Conservation (phyloP, 2,888 invertebrate genomes). For the Belgica antarctica region DNA sequence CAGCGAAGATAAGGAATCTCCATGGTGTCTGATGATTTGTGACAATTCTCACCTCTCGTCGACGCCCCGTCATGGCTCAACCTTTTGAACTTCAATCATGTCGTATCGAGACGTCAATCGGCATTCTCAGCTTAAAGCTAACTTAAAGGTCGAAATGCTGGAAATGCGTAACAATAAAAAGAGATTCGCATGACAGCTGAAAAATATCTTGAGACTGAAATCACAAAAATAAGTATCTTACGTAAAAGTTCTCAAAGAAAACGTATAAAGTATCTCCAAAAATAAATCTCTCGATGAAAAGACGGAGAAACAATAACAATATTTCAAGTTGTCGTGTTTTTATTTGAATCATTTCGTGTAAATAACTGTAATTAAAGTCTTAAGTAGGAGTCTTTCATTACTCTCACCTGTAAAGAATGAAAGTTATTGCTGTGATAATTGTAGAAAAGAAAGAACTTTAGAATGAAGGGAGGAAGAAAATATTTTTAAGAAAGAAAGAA, state of each 20-base stretch:
- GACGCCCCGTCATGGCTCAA: too few relatives aligned
- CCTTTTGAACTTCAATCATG: too few relatives aligned
- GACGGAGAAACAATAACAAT: background rate
- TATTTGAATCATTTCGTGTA: constrained; percentile 10
- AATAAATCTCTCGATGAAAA: too few relatives aligned
- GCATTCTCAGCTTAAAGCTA: too few relatives aligned
- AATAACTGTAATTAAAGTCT: constrained; percentile 17
- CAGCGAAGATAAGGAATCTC: too few relatives aligned
- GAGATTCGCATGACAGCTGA: constrained; percentile 20
- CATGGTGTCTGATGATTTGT: too few relatives aligned
- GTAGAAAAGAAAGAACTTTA: constrained; percentile 30
- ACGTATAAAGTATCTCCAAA: too few relatives aligned
- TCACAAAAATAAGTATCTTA: background rate
- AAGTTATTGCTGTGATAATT: constrained; percentile 43
- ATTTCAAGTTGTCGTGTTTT: background rate
- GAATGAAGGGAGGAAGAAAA: constrained; percentile 12
- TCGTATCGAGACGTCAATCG: too few relatives aligned
- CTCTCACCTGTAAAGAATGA: constrained; percentile 34
- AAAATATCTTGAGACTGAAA: constrained; percentile 28
- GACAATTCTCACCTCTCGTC: too few relatives aligned
- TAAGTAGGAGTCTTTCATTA: constrained; percentile 5
- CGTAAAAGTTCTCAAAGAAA: background rate
- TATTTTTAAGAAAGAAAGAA: constrained; percentile 23
- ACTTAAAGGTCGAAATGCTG: constrained; percentile 20
- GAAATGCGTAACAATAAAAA: too few relatives aligned